Base-by-base conservation (phyloP, 2,888 invertebrate genomes). In the Harmothoe impar region DNA sequence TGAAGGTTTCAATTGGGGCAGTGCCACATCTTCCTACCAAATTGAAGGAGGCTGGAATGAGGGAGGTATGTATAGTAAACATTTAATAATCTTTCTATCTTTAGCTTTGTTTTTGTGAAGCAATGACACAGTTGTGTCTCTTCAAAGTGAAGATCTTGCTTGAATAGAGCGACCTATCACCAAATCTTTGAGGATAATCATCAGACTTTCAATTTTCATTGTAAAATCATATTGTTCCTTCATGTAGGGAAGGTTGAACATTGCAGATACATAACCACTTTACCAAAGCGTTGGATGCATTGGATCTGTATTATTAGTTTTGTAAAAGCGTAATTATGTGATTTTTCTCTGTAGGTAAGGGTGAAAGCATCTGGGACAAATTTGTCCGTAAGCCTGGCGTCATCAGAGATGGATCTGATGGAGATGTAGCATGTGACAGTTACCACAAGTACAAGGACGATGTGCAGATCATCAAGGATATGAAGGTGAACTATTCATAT, bases 1-100 rank as follows among this genome's bases (percentile, higher is more conserved):
- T 0, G 92, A 93, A 0, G 93, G 92, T 56, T 95, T 95, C 90
- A 91, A 93, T 25, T 95, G 95, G 95, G 94, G 95, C 25, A 92
- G 94, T 5, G 95, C 96, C 0, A 95, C 97, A 20, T 96, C 97
- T 0, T 95, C 97, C 43, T 97, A 97, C 94, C 97, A 97, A 94
- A 96, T 97, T 81, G 97, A 97, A 95, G 97, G 97, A 17, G 97
- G 96, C 12, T 97, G 97, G 97, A 96, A 97, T 94, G 96, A 96
- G 81, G 96, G 96, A 92, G 97, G 97, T 97, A 91, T 91, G 92
- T 84, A 17, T 43, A 62, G 3, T n/a, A 62, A 62, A n/a, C 23
- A 62, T 62, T n/a, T n/a, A n/a, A n/a, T n/a, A n/a, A 62, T n/a
- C 3, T 5, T 5, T n/a, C 5, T n/a, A n/a, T 20, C 62, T 62